Base-by-base conservation (phyloP, 1,140 invertebrate species). In the Cydia pomonella region DNA sequence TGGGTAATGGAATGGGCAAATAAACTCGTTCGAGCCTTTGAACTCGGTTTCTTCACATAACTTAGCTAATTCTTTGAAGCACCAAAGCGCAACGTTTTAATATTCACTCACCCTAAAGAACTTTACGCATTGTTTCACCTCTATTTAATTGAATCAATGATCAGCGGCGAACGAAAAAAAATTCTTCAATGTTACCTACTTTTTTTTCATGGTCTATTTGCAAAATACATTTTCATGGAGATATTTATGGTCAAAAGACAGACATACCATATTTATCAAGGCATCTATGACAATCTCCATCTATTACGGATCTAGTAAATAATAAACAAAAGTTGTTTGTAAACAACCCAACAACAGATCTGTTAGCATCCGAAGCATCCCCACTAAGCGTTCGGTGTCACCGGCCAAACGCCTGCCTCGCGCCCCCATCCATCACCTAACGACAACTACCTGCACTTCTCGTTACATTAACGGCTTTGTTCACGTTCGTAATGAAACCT, bases 1-100 rank as follows among this genome's bases (percentile, higher is more conserved):
- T 86, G 87, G 76, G 80, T 91, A 87, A 91, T 88, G 84, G 79
- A 84, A 81, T 82, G 79, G 75, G 83, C 85, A 90, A 90, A 89
- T 81, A 90, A 79, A 80, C 82, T 83, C 80, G 80, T 82, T 84
- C 84, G 84, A 84, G 82, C 86, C 78, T 86, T 82, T 80, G 78
- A 81, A 76, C 82, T 66, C 59, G 78, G 79, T 81, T 78, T 81
- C 82, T 89, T 88, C 82, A 83, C 87, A 85, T 75, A 66, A 64
- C 16, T 47, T 73, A 84, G 83, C 85, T 86, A 88, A 88, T 89
- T 87, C 82, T 82, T 66, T 82, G 80, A 86, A 89, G 76, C 77
- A 38, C 29, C 64, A 69, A 29, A 69, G 29, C 29, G 64, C 27
- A 69, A 69, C n/a, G 64, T 33, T 50, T 18, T 50, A 50, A 50